Base-by-base conservation (phyloP, 2,113 vertebrate genomes). In the Piprites chloris region DNA sequence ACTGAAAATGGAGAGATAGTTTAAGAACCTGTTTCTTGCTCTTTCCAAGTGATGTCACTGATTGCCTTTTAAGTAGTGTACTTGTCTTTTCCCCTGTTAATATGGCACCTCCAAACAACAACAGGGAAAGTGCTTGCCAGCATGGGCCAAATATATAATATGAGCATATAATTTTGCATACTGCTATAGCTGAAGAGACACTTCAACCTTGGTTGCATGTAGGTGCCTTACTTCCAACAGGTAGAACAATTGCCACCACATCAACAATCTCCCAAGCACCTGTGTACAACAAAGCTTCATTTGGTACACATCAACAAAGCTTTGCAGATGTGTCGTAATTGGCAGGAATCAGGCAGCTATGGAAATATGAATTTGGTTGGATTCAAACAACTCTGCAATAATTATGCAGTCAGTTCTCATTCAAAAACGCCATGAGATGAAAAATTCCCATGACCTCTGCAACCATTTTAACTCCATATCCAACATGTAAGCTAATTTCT, bases 241-340 rank as follows among this genome's bases (percentile, higher is more conserved):
- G 21, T n/a, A 53, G 50, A 76, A 67, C 6, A 20, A 32, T 8
- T 26, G 9, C 18, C 49, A 28, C 24, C 32, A n/a, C 11, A 44
- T 24, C 6, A 0, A 15, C 41, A 49, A 52, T 50, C n/a, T 89
- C 37, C 20, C 22, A 50, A 63, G 20, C 17, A 66, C 6, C 28
- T 52, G 30, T 1, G 15, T 46, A 28, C 22, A 56, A 27, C 76
- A 76, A 59, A 80, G 9, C 28, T 74, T 21, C n/a, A 39, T 2
- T 35, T 32, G 15, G 32, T 85, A 59, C 15, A 21, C 15, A 21
- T 32, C 59, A 39, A 23, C 13, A 27, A 66, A 66, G 30, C 5
- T 52, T 42, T 4, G 2, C 8, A 5, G 12, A 90, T 42, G 12
- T 35, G 47, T 53, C 0, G 0, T 53, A 42, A 69, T 35, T 16